Percentiles rank a stretch among this genome's conserved stretches.
Conservation (phyloP, 2,113 vertebrate species). For the Machaerirhynchus nigripectus region DNA sequence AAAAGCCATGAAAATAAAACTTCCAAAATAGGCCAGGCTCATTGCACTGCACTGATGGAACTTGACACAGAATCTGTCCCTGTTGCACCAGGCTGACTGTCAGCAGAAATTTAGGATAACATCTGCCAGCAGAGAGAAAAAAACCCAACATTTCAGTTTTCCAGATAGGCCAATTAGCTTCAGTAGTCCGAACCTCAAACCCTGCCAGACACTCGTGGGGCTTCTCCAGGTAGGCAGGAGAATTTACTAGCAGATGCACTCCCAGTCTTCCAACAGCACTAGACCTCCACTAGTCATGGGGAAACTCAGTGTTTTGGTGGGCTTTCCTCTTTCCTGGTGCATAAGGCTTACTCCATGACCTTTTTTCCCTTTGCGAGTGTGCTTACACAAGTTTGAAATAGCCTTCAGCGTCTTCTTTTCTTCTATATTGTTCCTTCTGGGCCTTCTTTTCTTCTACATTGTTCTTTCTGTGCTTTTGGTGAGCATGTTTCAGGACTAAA, state of each 20-base stretch:
- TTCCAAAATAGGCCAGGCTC: constrained; percentile 1
- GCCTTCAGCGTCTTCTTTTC: neutral
- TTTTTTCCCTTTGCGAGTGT: neutral
- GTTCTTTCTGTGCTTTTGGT: neutral
- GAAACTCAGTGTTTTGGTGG: neutral
- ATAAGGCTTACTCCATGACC: neutral
- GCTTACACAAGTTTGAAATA: neutral
- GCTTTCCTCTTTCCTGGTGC: neutral
- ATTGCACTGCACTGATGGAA: neutral
- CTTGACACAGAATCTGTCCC: neutral
- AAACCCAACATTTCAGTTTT: neutral
- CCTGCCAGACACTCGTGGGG: accelerated
- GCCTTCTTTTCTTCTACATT: neutral
- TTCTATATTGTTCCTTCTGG: neutral
- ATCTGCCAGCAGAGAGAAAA: neutral
- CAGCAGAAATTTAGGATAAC: neutral
- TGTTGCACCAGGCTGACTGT: neutral
- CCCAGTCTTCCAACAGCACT: neutral
- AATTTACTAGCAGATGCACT: neutral
- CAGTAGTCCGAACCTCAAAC: neutral
- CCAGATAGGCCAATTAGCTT: neutral
- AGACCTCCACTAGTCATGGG: neutral
- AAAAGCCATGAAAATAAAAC: constrained; percentile 11
- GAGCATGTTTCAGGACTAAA: neutral
- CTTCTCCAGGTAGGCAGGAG: neutral